Evolutionary conservation across 2,113 vertebrate genomes (phyloP).

Genomic region (Aphyosemion australe): DNA sequence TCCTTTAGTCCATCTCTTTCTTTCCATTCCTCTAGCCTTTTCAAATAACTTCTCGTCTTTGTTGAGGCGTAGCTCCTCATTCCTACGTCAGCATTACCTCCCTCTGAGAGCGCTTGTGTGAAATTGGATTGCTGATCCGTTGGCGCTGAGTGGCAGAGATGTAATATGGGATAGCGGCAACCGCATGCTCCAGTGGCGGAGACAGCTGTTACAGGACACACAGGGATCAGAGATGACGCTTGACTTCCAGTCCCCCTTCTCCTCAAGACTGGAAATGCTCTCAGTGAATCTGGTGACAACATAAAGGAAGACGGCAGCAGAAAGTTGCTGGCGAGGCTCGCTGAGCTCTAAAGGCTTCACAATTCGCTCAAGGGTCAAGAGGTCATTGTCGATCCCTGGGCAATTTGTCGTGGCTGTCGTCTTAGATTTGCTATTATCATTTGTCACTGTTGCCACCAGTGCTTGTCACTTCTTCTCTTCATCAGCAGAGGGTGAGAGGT

Average conservation of each 20-base stretch:
- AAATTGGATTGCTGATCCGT: constrained; percentile 82
- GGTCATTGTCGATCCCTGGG: constrained; percentile 44
- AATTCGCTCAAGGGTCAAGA: constrained; percentile 33
- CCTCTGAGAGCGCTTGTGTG: constrained; percentile 74
- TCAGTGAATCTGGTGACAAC: constrained; percentile 46
- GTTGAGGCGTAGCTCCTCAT: constrained; percentile 60
- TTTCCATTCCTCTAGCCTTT: constrained; percentile 34
- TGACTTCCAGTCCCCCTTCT: constrained; percentile 40
- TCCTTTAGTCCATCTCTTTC: neutral
- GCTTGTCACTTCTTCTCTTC: neutral
- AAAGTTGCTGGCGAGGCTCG: neutral
- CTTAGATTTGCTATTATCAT: constrained; percentile 52
- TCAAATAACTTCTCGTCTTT: constrained; percentile 62
- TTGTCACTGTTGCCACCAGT: constrained; percentile 18
- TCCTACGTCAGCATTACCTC: constrained; percentile 51
- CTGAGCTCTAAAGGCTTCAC: constrained; percentile 11
- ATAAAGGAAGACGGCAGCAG: constrained; percentile 29
- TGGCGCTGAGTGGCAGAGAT: constrained; percentile 77
- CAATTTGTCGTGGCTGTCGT: constrained; percentile 48
- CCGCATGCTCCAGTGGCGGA: constrained; percentile 53
- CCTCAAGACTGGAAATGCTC: constrained; percentile 38
- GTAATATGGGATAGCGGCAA: constrained; percentile 73
- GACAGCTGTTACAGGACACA: constrained; percentile 66
- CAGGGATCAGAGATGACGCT: constrained; percentile 55
- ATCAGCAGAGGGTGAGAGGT: constrained; percentile 32